Conservation (phyloP, 2,113 vertebrate genomes). For the Bujurquina vittata region DNA sequence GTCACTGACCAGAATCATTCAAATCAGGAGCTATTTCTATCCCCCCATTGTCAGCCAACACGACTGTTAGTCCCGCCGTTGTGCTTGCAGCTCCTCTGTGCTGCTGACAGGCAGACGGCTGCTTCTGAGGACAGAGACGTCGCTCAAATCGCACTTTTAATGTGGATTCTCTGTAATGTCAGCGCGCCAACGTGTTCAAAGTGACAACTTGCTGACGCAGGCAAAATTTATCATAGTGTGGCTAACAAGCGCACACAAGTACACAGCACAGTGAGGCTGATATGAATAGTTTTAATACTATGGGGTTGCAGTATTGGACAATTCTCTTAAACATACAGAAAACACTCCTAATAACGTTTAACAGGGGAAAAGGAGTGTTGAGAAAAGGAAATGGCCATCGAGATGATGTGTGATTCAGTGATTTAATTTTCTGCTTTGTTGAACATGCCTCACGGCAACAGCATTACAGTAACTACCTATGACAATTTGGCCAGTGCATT, state of each 20-base stretch:
- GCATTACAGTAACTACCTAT: constrained; percentile 43
- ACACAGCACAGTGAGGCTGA: neutral
- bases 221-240: neutral
- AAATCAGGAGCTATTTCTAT: neutral
- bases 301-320: neutral
- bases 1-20: neutral
- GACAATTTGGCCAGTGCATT: constrained; percentile 50
- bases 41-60: neutral
- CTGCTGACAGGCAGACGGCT: neutral
- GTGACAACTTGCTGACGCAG: neutral
- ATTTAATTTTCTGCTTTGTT: constrained; percentile 55
- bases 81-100: neutral
- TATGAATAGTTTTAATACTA: neutral
- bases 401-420: constrained; percentile 55
- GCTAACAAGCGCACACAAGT: neutral
- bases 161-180: neutral
- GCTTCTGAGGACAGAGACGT: neutral
- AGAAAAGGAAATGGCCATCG: constrained; percentile 33
- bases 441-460: constrained; percentile 35
- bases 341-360: neutral
- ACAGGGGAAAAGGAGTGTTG: neutral
- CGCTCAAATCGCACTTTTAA: neutral
- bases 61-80: neutral
- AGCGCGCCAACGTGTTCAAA: neutral
- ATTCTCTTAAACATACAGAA: neutral